phyloP scores from a whole-genome alignment of 2,888 invertebrate species.

The Pseudolycoriella hygida region DNA sequence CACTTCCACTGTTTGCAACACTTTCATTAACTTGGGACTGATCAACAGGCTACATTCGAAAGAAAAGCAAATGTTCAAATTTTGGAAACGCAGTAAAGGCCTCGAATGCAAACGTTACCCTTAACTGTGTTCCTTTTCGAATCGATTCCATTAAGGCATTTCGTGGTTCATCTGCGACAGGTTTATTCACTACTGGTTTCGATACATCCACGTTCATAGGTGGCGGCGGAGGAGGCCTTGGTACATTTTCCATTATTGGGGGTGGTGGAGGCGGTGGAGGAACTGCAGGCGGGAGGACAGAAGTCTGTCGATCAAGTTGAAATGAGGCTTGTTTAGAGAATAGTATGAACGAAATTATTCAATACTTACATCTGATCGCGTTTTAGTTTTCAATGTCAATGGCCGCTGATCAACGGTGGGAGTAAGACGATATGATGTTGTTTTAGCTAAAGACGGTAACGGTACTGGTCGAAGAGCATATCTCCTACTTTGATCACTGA shows the following conservation, averaged over 20 bases:
- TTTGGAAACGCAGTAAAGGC: slow-evolving; percentile 1
- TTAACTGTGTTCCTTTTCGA: slow-evolving; percentile 50
- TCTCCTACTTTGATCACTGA: slow-evolving; percentile 7
- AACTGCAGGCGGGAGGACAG: too few relatives aligned
- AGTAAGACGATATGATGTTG: slow-evolving; percentile 19
- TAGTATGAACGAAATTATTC: too few relatives aligned
- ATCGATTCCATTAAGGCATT: slow-evolving; percentile 75
- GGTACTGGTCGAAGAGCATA: slow-evolving; percentile 30
- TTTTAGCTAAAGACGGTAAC: slow-evolving; percentile 43
- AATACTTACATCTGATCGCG: slow-evolving; percentile 13
- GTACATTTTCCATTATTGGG: slow-evolving; percentile 23
- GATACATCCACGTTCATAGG: not conserved
- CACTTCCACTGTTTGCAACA: slow-evolving; percentile 27
- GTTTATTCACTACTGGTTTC: slow-evolving; percentile 15
- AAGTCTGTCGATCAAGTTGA: too few relatives aligned
- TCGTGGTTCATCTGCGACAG: slow-evolving; percentile 34
- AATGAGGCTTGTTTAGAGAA: too few relatives aligned
- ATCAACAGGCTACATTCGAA: slow-evolving; percentile 41
- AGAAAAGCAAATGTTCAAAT: slow-evolving; percentile 5
- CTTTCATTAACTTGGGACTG: slow-evolving; percentile 13
- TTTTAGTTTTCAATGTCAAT: slow-evolving; percentile 15
- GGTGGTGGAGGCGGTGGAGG: slow-evolving; percentile 26
- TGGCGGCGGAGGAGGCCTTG: slow-evolving; percentile 15
- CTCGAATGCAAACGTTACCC: slow-evolving; percentile 30
- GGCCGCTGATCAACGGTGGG: slow-evolving; percentile 22